Conservation (phyloP, 92 coral and sea anemone genomes). For the Phenganax marumi region DNA sequence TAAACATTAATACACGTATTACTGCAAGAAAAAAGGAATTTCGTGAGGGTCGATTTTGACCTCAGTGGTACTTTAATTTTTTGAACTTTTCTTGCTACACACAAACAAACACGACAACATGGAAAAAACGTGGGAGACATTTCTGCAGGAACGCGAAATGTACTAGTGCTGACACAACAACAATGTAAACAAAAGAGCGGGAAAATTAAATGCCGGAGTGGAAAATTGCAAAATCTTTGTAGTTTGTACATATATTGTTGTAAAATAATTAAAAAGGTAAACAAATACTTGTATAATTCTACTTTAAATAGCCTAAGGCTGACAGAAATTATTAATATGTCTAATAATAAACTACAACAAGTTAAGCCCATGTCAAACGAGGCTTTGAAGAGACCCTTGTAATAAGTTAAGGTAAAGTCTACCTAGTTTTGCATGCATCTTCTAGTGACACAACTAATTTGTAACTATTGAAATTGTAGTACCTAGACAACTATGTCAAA, state of each 20-base stretch:
- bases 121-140: too few species aligned
- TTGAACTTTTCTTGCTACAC: too few species aligned
- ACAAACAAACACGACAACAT: too few species aligned
- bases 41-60: too few species aligned
- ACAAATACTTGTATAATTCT: background rate
- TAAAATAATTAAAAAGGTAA: background rate
- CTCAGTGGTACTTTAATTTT: too few species aligned
- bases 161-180: too few species aligned
- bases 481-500: background rate
- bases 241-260: background rate
- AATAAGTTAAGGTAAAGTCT: background rate
- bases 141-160: too few species aligned
- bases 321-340: background rate
- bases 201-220: conserved; percentile 9
- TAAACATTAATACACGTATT: too few species aligned
- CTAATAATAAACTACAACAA: background rate
- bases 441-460: background rate
- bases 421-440: background rate
- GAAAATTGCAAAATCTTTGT: too few species aligned
- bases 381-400: background rate
- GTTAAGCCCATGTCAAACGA: background rate
- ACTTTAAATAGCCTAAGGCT: background rate
- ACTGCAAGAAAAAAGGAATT: too few species aligned
- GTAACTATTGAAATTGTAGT: background rate
- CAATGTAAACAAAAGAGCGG: conserved; percentile 14